Conservation (phyloP, 2,113 vertebrate genomes). For the Pycnonotus jocosus region DNA sequence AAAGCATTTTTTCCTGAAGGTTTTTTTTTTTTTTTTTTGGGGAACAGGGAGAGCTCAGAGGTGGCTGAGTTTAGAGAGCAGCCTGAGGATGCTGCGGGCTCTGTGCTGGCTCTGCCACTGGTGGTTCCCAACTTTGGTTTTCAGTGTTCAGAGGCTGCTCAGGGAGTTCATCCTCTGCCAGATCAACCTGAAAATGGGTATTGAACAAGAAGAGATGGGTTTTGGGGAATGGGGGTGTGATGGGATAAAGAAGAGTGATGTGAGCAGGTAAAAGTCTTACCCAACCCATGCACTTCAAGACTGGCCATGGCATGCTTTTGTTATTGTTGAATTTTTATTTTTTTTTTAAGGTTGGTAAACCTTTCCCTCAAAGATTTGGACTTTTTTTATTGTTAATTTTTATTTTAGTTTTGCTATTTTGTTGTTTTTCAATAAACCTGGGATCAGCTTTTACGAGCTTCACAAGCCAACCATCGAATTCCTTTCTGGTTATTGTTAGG, state of each 20-base stretch:
- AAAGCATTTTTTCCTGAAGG: background rate
- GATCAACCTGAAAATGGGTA: background rate
- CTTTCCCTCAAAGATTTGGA: background rate
- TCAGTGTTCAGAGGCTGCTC: background rate
- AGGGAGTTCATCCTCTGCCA: background rate
- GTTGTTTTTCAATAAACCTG: background rate
- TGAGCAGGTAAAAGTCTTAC: background rate
- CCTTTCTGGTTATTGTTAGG: background rate
- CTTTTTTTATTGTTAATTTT: background rate
- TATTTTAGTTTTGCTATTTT: background rate
- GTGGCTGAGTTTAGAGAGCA: accelerated
- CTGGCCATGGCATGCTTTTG: background rate
- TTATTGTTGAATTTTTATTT: accelerated
- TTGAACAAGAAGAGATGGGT: no score
- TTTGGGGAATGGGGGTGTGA: accelerated
- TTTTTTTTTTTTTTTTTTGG: no score
- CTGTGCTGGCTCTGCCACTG: background rate
- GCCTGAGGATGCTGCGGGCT: background rate
- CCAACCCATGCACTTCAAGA: background rate
- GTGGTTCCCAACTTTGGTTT: background rate
- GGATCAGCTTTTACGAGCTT: background rate
- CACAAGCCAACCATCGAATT: background rate
- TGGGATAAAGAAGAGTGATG: background rate
- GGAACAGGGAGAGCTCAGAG: background rate
- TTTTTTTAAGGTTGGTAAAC: background rate